Conservation (phyloP, 2,113 vertebrate species). For the Amazona guildingii region DNA sequence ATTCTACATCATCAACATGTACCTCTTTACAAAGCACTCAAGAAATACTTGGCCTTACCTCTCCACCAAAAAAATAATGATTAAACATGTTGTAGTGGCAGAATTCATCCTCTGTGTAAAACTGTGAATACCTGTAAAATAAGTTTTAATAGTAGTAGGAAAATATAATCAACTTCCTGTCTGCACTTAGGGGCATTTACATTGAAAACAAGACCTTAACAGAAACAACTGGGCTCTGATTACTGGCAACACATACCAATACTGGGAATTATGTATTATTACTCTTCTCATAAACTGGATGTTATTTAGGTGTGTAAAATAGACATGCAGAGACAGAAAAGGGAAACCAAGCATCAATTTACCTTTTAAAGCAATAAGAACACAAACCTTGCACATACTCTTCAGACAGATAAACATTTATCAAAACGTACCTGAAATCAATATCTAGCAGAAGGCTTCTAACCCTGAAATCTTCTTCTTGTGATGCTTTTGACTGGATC, state of each 20-base stretch:
- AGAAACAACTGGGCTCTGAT: background rate
- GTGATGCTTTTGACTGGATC: conserved; percentile 79
- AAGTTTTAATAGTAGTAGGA: background rate
- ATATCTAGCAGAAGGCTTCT: conserved; percentile 94
- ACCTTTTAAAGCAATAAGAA: background rate
- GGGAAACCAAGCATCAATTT: background rate
- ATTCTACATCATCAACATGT: background rate
- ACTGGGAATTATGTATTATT: background rate
- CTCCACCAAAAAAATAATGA: conserved; percentile 91
- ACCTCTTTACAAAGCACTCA: background rate
- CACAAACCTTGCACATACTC: background rate
- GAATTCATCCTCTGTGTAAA: conserved; percentile 89
- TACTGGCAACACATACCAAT: background rate
- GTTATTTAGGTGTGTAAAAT: background rate
- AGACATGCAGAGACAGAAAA: background rate
- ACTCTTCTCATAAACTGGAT: background rate
- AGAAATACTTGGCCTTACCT: conserved; percentile 78
- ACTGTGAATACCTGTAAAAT: conserved; percentile 89
- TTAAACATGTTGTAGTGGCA: conserved; percentile 99
- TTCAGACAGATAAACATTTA: background rate
- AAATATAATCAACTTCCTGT: background rate
- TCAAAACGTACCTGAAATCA: conserved; percentile 88
- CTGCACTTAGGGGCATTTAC: background rate
- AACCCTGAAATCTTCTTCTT: conserved; percentile 63
- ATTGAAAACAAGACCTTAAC: background rate